Base-by-base conservation (phyloP, 2,888 invertebrate species). In the Gari tellinella region DNA sequence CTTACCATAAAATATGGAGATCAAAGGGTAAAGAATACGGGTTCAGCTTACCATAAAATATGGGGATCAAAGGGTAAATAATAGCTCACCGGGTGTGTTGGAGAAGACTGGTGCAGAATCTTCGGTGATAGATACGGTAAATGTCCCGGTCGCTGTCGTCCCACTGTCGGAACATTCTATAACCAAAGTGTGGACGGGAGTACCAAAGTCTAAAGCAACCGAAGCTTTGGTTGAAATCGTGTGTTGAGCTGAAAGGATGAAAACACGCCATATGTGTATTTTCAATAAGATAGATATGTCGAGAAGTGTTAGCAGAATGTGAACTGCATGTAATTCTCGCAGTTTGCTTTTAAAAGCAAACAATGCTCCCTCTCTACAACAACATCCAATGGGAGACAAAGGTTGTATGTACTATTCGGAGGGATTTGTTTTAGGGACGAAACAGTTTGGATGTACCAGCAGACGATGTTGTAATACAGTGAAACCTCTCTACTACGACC, bases 81-180 rank as follows among this genome's bases (percentile, higher is more conserved):
- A 8, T n/a, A 46, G 14, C 51, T 26, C 23, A 56, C 63, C 63
- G 26, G 63, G 63, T 19, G 53, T n/a, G 23, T 67, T 63, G 14
- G 63, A 37, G 25, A 67, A 60, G 14, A 53, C 53, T 2, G 73
- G 73, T n/a, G 53, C 49, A 10, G 48, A 53, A 41, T 73, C 67
- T 2, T 48, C 43, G 25, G 48, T 51, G 0, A 67, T 17, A 23
- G 31, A 41, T 1, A 73, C 67, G 8, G 73, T 67, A 2, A 73
- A 25, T 7, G 55, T 64, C 2, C 17, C 63, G 19, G 53, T 23
- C 0, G 19, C 31, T 1, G 62, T 37, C 4, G 21, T 38, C 7
- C 31, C n/a, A n/a, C 5, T 8, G 17, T n/a, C 17, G 5, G 49
- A 23, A 53, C 69, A 69, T 21, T 48, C 4, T 21, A 69, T 40